phyloP scores from a whole-genome alignment of 2,113 vertebrate species.

The Hyla sarda region DNA sequence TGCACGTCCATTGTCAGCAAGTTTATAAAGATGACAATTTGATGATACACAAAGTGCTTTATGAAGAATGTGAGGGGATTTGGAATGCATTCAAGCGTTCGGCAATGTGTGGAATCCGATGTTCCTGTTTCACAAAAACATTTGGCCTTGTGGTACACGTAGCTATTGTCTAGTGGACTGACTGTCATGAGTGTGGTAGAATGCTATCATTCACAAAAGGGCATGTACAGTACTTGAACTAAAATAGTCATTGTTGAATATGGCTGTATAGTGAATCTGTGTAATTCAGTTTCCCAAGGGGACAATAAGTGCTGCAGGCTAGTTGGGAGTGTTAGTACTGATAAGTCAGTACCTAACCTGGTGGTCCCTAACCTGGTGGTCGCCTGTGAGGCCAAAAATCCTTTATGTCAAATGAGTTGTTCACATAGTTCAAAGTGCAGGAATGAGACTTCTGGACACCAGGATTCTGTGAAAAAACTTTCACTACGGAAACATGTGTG shows the following conservation, averaged over 20 bases:
- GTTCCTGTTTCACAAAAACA: neutral
- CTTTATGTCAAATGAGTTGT: too few relatives aligned
- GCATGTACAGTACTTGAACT: neutral
- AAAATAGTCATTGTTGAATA: neutral
- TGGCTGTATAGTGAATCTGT: neutral
- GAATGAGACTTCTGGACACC: too few relatives aligned
- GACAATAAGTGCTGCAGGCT: too few relatives aligned
- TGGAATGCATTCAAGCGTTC: neutral
- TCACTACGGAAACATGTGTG: too few relatives aligned
- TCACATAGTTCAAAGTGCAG: too few relatives aligned
- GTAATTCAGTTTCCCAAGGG: too few relatives aligned
- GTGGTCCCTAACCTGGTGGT: too few relatives aligned
- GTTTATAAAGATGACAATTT: conserved; percentile 41
- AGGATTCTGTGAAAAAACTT: too few relatives aligned
- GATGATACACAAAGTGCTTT: neutral
- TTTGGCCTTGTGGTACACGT: neutral
- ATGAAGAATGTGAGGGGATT: neutral
- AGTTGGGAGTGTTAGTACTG: too few relatives aligned
- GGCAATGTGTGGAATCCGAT: neutral
- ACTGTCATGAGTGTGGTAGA: neutral
- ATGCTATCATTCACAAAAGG: neutral
- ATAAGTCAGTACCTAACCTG: too few relatives aligned
- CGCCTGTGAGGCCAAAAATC: too few relatives aligned
- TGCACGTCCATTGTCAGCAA: neutral
- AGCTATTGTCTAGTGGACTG: neutral